A percentile compares a stretch with the other conserved stretches of the same genome.
These are phyloP conservation scores for Eledona agricola DNA, from an alignment of 2,888 invertebrate genomes.

Conservation along the genomic window DNA sequence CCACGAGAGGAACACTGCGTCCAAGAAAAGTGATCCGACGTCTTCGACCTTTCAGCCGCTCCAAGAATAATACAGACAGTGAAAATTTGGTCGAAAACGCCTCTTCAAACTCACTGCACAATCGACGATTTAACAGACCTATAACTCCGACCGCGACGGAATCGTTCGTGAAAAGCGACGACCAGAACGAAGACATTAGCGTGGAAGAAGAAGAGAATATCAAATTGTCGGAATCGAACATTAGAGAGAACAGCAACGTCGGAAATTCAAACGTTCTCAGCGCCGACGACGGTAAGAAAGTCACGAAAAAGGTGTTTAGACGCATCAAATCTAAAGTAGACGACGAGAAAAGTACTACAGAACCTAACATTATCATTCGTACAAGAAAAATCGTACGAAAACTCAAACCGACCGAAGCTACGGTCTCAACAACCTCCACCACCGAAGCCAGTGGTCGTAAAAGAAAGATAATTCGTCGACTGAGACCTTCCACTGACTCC, in stretches of 20 bases:
- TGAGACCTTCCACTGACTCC: conserved; percentile 45
- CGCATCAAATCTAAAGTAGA: conserved; percentile 34
- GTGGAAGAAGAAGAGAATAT: conserved; percentile 60
- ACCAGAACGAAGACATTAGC: conserved; percentile 42
- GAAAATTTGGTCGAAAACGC: conserved; percentile 23
- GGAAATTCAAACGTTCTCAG: conserved; percentile 42
- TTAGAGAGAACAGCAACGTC: conserved; percentile 58
- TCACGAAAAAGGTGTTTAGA: conserved; percentile 22
- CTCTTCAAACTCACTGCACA: conserved; percentile 8
- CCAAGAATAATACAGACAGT: conserved; percentile 19
- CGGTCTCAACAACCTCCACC: conserved; percentile 15
- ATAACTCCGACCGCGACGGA: conserved; percentile 15
- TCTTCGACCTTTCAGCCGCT: conserved; percentile 43
- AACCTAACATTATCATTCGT: conserved; percentile 50
- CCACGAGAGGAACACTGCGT: conserved; percentile 28
- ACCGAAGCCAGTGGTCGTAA: conserved; percentile 42
- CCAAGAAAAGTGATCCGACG: conserved; percentile 47
- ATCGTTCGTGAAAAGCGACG: conserved; percentile 10
- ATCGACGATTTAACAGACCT: conserved; percentile 9
- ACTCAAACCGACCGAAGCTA: conserved; percentile 46
- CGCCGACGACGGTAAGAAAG: conserved; percentile 34
- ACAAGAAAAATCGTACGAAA: conserved; percentile 58
- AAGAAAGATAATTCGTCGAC: conserved; percentile 53
- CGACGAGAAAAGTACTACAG: conserved; percentile 40
- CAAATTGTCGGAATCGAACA: conserved; percentile 61